Conservation (phyloP, 2,113 vertebrate genomes). For the Paralichthys olivaceus region DNA sequence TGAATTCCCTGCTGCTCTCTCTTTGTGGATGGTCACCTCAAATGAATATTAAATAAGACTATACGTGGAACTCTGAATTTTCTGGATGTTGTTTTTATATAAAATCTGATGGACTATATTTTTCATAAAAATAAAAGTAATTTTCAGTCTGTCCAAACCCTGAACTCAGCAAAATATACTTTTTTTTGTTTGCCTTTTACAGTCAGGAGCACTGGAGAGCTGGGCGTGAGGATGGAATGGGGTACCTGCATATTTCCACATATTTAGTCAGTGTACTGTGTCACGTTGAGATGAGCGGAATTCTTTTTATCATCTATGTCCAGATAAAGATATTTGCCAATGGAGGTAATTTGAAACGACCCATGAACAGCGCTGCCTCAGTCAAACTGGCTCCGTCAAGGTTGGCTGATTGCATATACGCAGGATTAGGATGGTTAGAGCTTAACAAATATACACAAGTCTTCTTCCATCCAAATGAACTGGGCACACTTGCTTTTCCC, state of each 20-base stretch:
- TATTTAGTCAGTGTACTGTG: not conserved
- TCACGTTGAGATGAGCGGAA: not conserved
- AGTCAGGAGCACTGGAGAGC: not conserved
- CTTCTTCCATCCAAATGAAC: constrained; percentile 22
- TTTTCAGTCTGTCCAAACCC: too few relatives aligned
- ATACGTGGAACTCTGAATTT: too few relatives aligned
- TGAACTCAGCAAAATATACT: too few relatives aligned
- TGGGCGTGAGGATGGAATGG: not conserved
- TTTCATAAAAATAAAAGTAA: too few relatives aligned
- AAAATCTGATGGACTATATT: too few relatives aligned
- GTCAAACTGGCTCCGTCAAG: not conserved
- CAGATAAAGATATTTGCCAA: too few relatives aligned
- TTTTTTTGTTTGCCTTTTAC: not conserved
- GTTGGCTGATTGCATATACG: not conserved
- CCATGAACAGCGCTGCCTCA: too few relatives aligned
- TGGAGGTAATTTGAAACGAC: too few relatives aligned
- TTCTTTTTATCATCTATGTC: not conserved
- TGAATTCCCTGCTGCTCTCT: too few relatives aligned
- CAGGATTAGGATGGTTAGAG: not conserved
- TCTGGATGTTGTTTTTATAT: too few relatives aligned
- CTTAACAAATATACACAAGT: not conserved
- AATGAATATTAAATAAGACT: too few relatives aligned
- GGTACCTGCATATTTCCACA: not conserved
- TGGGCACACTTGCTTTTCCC: constrained; percentile 25
- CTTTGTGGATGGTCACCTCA: too few relatives aligned